These are phyloP conservation scores for Drusus annulatus DNA, from an alignment of 1,140 invertebrate species.

Conservation along the genomic window DNA sequence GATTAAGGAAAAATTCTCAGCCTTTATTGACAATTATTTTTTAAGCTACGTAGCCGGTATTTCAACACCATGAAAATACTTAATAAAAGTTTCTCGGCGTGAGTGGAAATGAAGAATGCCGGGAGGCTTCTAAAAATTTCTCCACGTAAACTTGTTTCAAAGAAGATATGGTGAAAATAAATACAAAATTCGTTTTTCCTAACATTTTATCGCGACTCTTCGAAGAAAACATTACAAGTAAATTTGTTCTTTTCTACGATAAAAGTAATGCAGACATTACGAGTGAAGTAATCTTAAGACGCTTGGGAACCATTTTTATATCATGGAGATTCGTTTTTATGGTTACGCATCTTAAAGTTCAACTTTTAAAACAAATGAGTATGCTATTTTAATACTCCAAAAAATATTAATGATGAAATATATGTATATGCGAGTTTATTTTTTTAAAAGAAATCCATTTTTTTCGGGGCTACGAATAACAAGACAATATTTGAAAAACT, in stretches of 20 bases:
- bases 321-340: background rate
- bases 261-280: conserved; percentile 49
- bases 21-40: conserved; percentile 8
- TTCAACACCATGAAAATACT: conserved; percentile 45
- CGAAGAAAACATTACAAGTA: conserved; percentile 47
- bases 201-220: conserved; percentile 46
- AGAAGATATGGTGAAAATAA: conserved; percentile 45
- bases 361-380: too few species aligned
- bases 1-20: too few species aligned
- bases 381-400: too few species aligned
- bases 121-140: conserved; percentile 46
- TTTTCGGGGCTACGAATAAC: too few species aligned
- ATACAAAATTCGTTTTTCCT: conserved; percentile 46
- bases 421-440: too few species aligned
- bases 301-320: conserved; percentile 35
- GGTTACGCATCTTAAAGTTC: too few species aligned
- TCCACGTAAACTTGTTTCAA: conserved; percentile 50
- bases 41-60: background rate
- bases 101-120: conserved; percentile 38
- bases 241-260: conserved; percentile 31
- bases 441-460: too few species aligned
- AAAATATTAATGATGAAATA: too few species aligned
- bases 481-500: too few species aligned
- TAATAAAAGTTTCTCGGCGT: conserved; percentile 42
- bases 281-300: conserved; percentile 34